phyloP scores from a whole-genome alignment of 2,888 invertebrate genomes.

The Asteroscopus sphinx region DNA sequence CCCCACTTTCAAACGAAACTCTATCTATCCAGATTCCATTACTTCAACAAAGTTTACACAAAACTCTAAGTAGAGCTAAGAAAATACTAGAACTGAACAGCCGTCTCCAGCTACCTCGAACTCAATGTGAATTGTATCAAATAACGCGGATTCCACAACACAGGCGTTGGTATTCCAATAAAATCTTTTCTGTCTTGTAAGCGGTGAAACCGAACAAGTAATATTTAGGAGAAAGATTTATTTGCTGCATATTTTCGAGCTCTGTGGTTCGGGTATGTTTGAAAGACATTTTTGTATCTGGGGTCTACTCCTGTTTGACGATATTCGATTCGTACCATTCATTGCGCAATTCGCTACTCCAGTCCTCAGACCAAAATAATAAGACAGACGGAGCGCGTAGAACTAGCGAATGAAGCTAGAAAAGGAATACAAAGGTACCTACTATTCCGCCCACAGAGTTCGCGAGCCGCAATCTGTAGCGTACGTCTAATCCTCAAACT shows the following conservation, averaged over 20 bases:
- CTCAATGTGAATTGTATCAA: constrained; percentile 39
- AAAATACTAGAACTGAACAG: constrained; percentile 1
- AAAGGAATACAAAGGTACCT: no score
- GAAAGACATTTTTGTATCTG: constrained; percentile 24
- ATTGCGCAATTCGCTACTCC: neutral
- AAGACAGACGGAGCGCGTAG: no score
- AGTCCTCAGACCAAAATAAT: neutral
- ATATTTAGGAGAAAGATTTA: constrained; percentile 42
- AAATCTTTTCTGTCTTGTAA: constrained; percentile 28
- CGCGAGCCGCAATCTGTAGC: no score
- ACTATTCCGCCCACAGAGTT: no score
- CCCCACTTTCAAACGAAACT: no score
- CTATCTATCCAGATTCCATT: no score
- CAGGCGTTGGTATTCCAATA: constrained; percentile 55
- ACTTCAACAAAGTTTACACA: neutral
- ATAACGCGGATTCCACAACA: constrained; percentile 47
- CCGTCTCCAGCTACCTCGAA: constrained; percentile 11
- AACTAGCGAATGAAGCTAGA: no score
- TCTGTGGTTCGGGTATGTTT: constrained; percentile 14
- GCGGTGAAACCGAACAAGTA: neutral
- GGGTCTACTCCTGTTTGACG: no score
- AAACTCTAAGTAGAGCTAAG: constrained; percentile 1
- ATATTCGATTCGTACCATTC: constrained; percentile 12
- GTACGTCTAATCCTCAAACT: no score
- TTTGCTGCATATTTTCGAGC: constrained; percentile 28